phyloP scores from a whole-genome alignment of 2,113 vertebrate genomes.

The Oenanthe melanoleuca region DNA sequence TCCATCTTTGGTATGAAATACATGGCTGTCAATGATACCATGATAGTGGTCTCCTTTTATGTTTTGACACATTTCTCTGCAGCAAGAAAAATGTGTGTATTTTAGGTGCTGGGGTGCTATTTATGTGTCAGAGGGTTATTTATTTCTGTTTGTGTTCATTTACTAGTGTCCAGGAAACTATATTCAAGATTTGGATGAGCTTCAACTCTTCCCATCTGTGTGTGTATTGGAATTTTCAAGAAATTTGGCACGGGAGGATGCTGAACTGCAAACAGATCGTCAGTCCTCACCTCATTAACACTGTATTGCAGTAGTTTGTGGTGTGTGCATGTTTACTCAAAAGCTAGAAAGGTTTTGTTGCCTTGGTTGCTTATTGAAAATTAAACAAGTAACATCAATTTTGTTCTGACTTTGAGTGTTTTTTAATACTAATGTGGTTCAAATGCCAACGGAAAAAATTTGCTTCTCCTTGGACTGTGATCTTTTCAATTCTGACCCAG shows the following conservation, averaged over 20 bases:
- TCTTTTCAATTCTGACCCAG: not conserved
- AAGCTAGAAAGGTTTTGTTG: not conserved
- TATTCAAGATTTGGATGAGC: not conserved
- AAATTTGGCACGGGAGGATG: not conserved
- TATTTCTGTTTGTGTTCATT: not conserved
- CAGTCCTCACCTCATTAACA: not conserved
- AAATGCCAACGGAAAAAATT: not conserved
- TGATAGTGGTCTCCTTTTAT: not conserved
- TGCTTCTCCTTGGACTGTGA: not conserved
- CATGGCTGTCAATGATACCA: not conserved
- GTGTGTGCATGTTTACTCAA: not conserved
- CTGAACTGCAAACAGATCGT: not conserved
- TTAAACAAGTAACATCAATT: not conserved
- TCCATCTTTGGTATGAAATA: not conserved
- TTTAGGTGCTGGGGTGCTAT: not conserved
- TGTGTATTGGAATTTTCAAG: not conserved
- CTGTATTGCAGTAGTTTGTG: not conserved
- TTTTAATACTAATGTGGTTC: not conserved
- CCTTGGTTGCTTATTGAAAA: not conserved
- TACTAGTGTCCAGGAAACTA: not conserved
- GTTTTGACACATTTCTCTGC: not conserved
- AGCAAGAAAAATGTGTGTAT: not conserved
- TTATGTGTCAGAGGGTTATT: not conserved
- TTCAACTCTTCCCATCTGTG: not conserved
- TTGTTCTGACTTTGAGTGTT: not conserved